phyloP scores from a whole-genome alignment of 2,888 invertebrate species.

The Geophilus truncorum region DNA sequence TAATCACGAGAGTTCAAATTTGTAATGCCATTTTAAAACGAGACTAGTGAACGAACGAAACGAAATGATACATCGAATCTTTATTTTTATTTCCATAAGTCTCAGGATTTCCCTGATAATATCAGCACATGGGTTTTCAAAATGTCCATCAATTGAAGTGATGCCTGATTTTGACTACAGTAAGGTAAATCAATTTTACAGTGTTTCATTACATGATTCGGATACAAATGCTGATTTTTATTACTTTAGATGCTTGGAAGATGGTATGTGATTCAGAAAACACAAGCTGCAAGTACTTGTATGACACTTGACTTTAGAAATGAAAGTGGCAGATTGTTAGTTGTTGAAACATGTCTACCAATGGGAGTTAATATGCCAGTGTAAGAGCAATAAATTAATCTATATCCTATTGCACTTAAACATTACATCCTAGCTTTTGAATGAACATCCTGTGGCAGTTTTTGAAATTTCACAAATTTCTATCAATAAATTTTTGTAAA shows the following conservation, averaged over 20 bases:
- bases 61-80: not conserved
- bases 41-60: too few species aligned
- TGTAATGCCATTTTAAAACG: too few species aligned
- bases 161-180: not conserved
- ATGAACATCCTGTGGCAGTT: not conserved
- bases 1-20: too few species aligned
- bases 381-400: not conserved
- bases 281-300: conserved; percentile 72
- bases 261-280: conserved; percentile 79
- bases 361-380: not conserved
- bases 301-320: conserved; percentile 51
- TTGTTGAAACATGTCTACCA: not conserved
- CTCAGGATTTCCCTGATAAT: not conserved
- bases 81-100: not conserved
- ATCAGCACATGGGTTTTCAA: not conserved
- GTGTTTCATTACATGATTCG: not conserved
- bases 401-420: too few species aligned
- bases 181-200: too few species aligned
- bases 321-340: not conserved
- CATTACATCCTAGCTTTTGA: not conserved
- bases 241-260: conserved; percentile 64
- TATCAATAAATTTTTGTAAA: not conserved
- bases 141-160: not conserved
- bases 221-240: conserved; percentile 29
- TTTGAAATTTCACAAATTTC: not conserved